These are phyloP conservation scores for Drosophila pseudotalamancana DNA, from an alignment of 2,888 invertebrate species.

Conservation along the genomic window DNA sequence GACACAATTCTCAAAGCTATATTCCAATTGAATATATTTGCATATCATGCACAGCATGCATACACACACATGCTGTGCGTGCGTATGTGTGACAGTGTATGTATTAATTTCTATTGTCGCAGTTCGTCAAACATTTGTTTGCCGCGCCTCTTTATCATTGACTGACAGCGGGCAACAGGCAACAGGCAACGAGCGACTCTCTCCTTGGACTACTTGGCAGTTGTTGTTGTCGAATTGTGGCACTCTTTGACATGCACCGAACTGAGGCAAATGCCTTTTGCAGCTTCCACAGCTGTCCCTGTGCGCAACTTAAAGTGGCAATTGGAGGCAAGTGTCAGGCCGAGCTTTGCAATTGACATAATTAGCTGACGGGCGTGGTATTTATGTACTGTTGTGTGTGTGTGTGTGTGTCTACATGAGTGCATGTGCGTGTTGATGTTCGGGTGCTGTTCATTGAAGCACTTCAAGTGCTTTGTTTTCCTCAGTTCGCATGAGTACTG, in stretches of 20 bases:
- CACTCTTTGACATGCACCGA: constrained; percentile 44
- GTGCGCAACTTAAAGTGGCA: constrained; percentile 23
- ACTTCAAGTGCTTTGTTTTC: constrained; percentile 45
- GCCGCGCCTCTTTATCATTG: constrained; percentile 30
- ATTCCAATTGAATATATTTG: constrained; percentile 61
- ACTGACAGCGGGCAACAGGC: constrained; percentile 27
- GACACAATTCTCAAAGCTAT: constrained; percentile 30
- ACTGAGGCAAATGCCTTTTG: constrained; percentile 12
- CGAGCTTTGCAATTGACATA: constrained; percentile 65
- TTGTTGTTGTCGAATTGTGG: constrained; percentile 27
- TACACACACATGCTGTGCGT: constrained; percentile 26
- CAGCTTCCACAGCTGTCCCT: constrained; percentile 1
- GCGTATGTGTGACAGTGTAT: constrained; percentile 2
- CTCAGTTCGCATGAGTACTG: constrained; percentile 13
- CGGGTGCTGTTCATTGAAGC: constrained; percentile 27
- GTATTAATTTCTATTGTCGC: constrained; percentile 28
- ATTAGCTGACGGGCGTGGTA: constrained; percentile 47
- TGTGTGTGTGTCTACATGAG: not conserved
- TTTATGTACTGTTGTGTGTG: not conserved
- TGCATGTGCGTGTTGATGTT: constrained; percentile 5
- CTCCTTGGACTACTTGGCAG: constrained; percentile 36
- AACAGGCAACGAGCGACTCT: constrained; percentile 24
- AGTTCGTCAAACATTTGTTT: constrained; percentile 35
- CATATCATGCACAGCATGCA: constrained; percentile 29
- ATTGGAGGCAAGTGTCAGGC: constrained; percentile 52